Evolutionary conservation across 2,888 invertebrate species (phyloP), one percentile per base, ranked within the genome.

Genomic region (Linnaemya vulpina): DNA sequence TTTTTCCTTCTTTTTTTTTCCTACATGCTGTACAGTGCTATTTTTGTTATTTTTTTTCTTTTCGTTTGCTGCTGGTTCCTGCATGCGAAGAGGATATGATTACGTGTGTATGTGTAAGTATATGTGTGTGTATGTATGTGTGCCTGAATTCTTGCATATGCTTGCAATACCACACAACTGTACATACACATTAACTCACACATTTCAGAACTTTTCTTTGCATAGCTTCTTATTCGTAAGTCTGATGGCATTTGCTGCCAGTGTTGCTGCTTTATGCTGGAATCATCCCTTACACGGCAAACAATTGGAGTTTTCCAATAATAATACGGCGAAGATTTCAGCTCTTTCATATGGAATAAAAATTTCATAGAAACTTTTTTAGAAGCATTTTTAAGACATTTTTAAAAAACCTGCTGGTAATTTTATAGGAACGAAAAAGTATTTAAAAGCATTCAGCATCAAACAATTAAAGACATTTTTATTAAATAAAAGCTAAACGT

Each of bases 151-250:
- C 3, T 25, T 30, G 11, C 25, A 68, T 68, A 70, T n/a, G 70
- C n/a, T 49, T 30, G 35, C 60, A 60, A 35, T 35, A 46, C 30
- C 11, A 38, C 11, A 38, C 13, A 17, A 51, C 51, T 35, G 22
- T 25, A 25, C 46, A 49, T 25, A 25, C 46, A 49, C n/a, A 25
- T 46, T 20, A n/a, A 5, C n/a, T n/a, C 46, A 49, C 17, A 30
- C 10, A 46, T 60, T 46, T 20, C 4, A 60, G n/a, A 9, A 58
- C 20, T 73, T 58, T 9, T 17, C 15, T 73, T 30, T 73, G 9
- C 17, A 58, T 60, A n/a, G 20, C 22, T 51, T 53, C 20, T 53
- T 20, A 53, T 5, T 25, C 25, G 13, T 38, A 68, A 13, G 30
- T 35, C 22, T 46, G 3, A 11, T 20, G 30, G 17, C 5, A 46